Evolutionary conservation across 2,113 vertebrate genomes (phyloP), one percentile per base, ranked within the genome.

Genomic region (Shinisaurus crocodilurus): DNA sequence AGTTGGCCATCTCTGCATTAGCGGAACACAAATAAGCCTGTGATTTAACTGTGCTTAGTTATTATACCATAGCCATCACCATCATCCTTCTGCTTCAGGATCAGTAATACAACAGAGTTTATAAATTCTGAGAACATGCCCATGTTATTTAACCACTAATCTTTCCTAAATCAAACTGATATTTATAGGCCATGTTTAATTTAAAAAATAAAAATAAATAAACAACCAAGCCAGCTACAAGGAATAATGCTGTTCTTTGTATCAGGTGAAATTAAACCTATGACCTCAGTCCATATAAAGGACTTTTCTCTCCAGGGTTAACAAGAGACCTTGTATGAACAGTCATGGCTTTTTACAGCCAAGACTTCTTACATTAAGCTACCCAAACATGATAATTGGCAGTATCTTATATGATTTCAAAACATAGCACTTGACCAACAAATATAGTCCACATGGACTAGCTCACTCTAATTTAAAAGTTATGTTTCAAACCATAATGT

Each of bases 401-500:
- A 88, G 77, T 37, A 67, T 88, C 87, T 70, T 88, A 90, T 16
- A 18, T 34, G 25, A 88, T 87, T 77, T 88, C 57, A 88, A 79
- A 88, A 77, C 86, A 77, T 2, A 77, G 82, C 1, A 18, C 29
- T 27, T 76, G 82, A 37, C 15, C 77, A 92, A 60, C 45, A 13
- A 90, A 90, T 80, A 0, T 0, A 40, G 88, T 84, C 88, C 86
- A 20, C 34, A 16, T 8, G 7, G 63, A 89, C 65, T 83, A 16
- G 88, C 77, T 10, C 1, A 79, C 43, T 34, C 32, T 90, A 93
- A 74, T 32, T 6, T 87, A 27, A 70, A 90, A 92, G 87, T 93
- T 18, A 27, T 74, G 23, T 57, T 4, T 37, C 60, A 89, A 70
- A 70, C 40, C 5, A 82, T 76, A 54, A 91, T 34, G 32, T 3